Conservation (phyloP, 2,113 vertebrate species). For the Seriola aureovittata region DNA sequence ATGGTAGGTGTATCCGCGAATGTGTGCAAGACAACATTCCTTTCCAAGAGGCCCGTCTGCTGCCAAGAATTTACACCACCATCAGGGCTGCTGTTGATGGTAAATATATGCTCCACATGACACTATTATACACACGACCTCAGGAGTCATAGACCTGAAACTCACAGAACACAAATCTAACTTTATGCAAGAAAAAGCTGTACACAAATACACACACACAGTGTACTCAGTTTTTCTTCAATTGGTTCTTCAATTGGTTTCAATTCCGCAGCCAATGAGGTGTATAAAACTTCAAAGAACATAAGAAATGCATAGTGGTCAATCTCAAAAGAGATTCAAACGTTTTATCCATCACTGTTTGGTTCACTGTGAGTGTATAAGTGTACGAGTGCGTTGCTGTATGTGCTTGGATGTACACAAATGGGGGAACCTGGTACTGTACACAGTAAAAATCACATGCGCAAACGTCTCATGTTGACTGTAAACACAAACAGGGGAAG, state of each 20-base stretch:
- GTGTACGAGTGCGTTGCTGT: not conserved
- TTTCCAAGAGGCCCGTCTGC: constrained; percentile 2
- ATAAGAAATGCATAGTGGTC: not conserved
- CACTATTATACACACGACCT: not conserved
- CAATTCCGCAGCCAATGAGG: not conserved
- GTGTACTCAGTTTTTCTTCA: not conserved
- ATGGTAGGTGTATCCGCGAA: constrained; percentile 30
- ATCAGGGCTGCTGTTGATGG: constrained; percentile 46
- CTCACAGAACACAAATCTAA: not conserved
- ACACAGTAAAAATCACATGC: constrained; percentile 1
- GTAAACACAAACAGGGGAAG: constrained; percentile 16
- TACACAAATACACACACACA: not conserved
- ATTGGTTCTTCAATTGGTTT: not conserved
- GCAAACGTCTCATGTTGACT: constrained; percentile 32
- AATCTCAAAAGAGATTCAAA: not conserved
- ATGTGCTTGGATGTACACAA: not conserved
- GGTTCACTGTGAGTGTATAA: not conserved
- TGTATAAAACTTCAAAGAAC: not conserved
- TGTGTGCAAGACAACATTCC: constrained; percentile 65
- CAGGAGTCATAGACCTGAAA: not conserved
- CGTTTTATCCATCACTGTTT: not conserved
- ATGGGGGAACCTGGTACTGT: constrained; percentile 26
- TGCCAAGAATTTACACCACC: not conserved
- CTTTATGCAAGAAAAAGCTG: not conserved
- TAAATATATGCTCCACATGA: constrained; percentile 25